A percentile compares a stretch with the other conserved stretches of the same genome.
Conservation (phyloP, 2,113 vertebrate genomes). For the Oryzias javanicus region DNA sequence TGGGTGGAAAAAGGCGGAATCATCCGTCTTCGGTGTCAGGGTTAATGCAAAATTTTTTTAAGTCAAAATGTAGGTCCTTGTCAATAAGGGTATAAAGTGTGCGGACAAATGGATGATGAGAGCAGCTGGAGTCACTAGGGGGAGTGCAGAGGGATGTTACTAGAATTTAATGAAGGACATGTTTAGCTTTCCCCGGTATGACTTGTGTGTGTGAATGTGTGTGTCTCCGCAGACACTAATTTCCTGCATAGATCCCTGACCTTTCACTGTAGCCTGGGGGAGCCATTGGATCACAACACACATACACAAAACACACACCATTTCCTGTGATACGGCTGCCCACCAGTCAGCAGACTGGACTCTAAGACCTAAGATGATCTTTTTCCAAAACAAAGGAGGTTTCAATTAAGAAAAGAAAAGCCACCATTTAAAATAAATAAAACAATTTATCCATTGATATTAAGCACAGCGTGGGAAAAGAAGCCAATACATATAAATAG, state of each 20-base stretch:
- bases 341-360: constrained; percentile 45
- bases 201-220: constrained; percentile 37
- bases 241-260: constrained; percentile 75
- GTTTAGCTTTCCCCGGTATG: constrained; percentile 57
- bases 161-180: constrained; percentile 69
- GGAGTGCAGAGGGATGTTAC: constrained; percentile 58
- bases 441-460: too few species aligned
- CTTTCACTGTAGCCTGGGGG: constrained; percentile 69
- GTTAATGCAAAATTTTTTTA: constrained; percentile 28
- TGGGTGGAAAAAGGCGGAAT: constrained; percentile 35
- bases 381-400: too few species aligned
- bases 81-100: constrained; percentile 38
- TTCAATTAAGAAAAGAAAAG: too few species aligned
- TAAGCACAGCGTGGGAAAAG: too few species aligned
- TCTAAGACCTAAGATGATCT: not conserved
- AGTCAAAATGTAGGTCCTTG: constrained; percentile 24
- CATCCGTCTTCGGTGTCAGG: constrained; percentile 54
- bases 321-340: constrained; percentile 54
- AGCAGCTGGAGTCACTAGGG: constrained; percentile 47
- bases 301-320: constrained; percentile 41
- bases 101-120: constrained; percentile 56
- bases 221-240: constrained; percentile 73
- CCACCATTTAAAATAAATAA: too few species aligned
- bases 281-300: constrained; percentile 65
- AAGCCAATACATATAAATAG: too few species aligned